phyloP scores from a whole-genome alignment of 1,140 invertebrate species.

The Drosophila biarmipes region DNA sequence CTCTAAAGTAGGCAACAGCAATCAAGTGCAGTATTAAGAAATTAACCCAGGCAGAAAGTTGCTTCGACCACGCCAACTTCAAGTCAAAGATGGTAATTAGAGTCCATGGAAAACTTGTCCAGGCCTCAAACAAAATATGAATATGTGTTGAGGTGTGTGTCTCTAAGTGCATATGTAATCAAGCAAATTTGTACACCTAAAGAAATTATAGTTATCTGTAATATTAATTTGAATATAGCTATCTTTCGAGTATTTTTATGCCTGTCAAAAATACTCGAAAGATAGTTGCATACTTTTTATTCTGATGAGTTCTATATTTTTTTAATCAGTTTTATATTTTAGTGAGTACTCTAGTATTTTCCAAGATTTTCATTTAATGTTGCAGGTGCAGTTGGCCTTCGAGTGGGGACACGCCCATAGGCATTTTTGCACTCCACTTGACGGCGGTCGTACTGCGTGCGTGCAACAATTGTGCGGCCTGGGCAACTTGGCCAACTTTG shows the following conservation, averaged over 20 bases:
- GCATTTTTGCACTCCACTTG: slow-evolving; percentile 70
- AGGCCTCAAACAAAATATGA: slow-evolving; percentile 25
- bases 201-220: neutral
- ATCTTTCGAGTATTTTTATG: too few species aligned
- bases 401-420: slow-evolving; percentile 33
- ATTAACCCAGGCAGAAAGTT: slow-evolving; percentile 60
- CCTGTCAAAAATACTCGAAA: too few species aligned
- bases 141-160: slow-evolving; percentile 19
- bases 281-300: too few species aligned
- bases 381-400: slow-evolving; percentile 27
- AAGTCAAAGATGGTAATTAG: slow-evolving; percentile 65
- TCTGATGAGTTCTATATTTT: too few species aligned
- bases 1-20: slow-evolving; percentile 18
- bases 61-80: slow-evolving; percentile 34
- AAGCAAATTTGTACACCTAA: slow-evolving; percentile 10
- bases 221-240: too few species aligned
- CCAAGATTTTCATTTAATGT: neutral
- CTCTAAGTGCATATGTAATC: slow-evolving; percentile 23
- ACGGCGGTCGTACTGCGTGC: slow-evolving; percentile 49
- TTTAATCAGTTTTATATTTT: too few species aligned
- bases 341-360: neutral
- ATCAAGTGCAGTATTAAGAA: slow-evolving; percentile 61
- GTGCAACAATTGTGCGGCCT: slow-evolving; percentile 74
- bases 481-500: slow-evolving; percentile 69
- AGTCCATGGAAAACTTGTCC: slow-evolving; percentile 58